phyloP scores from a whole-genome alignment of 2,797 vertebrate genomes.

The Carapus acus region DNA sequence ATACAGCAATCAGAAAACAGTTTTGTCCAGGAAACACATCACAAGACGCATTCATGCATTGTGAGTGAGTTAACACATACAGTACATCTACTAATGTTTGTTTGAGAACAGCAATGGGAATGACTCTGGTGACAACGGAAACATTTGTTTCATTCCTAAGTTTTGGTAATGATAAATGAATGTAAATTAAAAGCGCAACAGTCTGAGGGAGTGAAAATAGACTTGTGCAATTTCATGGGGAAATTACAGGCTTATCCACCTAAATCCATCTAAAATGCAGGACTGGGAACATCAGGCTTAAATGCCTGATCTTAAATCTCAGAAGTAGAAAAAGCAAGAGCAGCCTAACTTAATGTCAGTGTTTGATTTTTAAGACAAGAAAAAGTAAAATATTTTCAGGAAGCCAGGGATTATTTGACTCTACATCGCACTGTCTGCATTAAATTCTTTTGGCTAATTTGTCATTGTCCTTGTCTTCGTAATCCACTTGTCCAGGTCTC shows the following conservation, averaged over 20 bases:
- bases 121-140: conserved; percentile 14
- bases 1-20: conserved; percentile 37
- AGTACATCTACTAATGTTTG: conserved; percentile 11
- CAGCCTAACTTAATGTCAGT: too few relatives aligned
- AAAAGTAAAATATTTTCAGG: too few relatives aligned
- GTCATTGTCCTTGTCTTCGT: too few relatives aligned
- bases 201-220: not conserved
- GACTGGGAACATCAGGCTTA: not conserved
- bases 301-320: not conserved
- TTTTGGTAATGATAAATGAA: conserved; percentile 11
- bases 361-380: too few relatives aligned
- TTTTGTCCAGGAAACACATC: conserved; percentile 27
- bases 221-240: not conserved
- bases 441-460: too few relatives aligned
- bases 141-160: conserved; percentile 8
- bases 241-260: conserved; percentile 9
- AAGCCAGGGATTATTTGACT: too few relatives aligned
- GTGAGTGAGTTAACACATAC: conserved; percentile 20
- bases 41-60: conserved; percentile 21
- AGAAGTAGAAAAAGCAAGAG: too few relatives aligned
- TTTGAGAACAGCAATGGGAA: conserved; percentile 11
- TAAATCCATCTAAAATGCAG: too few relatives aligned
- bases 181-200: conserved; percentile 8
- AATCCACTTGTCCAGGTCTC: too few relatives aligned
- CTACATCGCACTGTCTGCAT: too few relatives aligned